Conservation (phyloP, 2,113 vertebrate genomes). For the Australoheros scitulus region DNA sequence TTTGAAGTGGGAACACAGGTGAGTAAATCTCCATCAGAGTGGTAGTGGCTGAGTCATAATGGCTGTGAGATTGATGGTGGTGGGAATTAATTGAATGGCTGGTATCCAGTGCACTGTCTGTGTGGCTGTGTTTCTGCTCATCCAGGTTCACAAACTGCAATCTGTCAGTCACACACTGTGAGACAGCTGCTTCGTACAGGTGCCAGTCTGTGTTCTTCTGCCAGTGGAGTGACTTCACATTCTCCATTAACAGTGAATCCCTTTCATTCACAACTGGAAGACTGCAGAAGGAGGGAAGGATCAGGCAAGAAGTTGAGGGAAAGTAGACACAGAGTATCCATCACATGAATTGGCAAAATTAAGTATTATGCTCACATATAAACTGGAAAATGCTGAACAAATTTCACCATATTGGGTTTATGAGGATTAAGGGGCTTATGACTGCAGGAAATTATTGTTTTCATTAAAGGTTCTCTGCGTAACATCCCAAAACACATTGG, state of each 20-base stretch:
- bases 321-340: conserved; percentile 20
- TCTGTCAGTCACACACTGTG: conserved; percentile 59
- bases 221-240: conserved; percentile 72
- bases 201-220: conserved; percentile 58
- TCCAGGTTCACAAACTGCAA: conserved; percentile 51
- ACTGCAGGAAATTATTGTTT: conserved; percentile 1
- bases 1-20: conserved; percentile 46
- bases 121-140: conserved; percentile 26
- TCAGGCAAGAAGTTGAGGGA: conserved; percentile 22
- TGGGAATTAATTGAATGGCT: conserved; percentile 65
- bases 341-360: conserved; percentile 17
- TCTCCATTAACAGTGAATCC: conserved; percentile 51
- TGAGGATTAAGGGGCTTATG: background rate
- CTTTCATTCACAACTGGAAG: conserved; percentile 52
- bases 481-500: background rate
- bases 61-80: conserved; percentile 41
- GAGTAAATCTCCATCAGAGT: conserved; percentile 33
- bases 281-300: conserved; percentile 31
- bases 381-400: conserved; percentile 31
- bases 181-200: conserved; percentile 64
- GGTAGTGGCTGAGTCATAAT: conserved; percentile 25
- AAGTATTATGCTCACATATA: conserved; percentile 15
- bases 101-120: conserved; percentile 51
- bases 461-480: background rate
- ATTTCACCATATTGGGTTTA: background rate